Percentiles rank a stretch among this genome's conserved stretches.
Conservation (phyloP, 2,797 vertebrate genomes). For the Falco peregrinus region DNA sequence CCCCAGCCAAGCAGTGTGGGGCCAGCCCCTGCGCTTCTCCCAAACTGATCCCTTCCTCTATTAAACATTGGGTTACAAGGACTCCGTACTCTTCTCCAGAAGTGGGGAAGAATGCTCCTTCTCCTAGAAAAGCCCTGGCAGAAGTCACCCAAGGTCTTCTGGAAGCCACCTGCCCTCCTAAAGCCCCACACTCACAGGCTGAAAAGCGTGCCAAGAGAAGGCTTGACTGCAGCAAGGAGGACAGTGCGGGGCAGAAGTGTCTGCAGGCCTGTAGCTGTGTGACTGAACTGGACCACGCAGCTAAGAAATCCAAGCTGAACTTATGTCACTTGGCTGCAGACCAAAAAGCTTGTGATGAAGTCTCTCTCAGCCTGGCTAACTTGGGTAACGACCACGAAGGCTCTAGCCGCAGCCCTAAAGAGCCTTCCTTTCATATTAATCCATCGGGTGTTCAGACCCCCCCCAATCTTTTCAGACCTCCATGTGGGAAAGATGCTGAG, state of each 20-base stretch:
- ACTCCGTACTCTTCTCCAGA: conserved; percentile 69
- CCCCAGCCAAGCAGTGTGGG: conserved; percentile 50
- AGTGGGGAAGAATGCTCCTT: conserved; percentile 55
- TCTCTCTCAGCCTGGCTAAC: conserved; percentile 35
- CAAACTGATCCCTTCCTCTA: conserved; percentile 69
- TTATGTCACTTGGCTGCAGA: conserved; percentile 66
- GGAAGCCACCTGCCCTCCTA: conserved; percentile 10
- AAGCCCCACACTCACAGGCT: neutral
- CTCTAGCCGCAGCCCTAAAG: conserved; percentile 16
- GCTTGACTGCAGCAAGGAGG: conserved; percentile 82
- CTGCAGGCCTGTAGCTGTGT: conserved; percentile 79
- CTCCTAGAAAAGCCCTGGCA: conserved; percentile 77
- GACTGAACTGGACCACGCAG: conserved; percentile 77
- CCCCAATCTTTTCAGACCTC: conserved; percentile 14
- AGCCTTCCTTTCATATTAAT: conserved; percentile 15
- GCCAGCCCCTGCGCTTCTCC: conserved; percentile 44
- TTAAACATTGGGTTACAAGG: conserved; percentile 86
- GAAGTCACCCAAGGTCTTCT: conserved; percentile 79
- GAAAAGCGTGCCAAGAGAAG: conserved; percentile 89
- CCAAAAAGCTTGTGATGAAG: conserved; percentile 53
- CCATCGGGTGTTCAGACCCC: conserved; percentile 4
- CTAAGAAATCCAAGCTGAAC: conserved; percentile 81
- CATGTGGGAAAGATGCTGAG: conserved; percentile 39
- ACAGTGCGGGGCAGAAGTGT: conserved; percentile 69
- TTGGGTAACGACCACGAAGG: neutral